Conservation (phyloP, 2,888 invertebrate species). For the Torymus texanus region DNA sequence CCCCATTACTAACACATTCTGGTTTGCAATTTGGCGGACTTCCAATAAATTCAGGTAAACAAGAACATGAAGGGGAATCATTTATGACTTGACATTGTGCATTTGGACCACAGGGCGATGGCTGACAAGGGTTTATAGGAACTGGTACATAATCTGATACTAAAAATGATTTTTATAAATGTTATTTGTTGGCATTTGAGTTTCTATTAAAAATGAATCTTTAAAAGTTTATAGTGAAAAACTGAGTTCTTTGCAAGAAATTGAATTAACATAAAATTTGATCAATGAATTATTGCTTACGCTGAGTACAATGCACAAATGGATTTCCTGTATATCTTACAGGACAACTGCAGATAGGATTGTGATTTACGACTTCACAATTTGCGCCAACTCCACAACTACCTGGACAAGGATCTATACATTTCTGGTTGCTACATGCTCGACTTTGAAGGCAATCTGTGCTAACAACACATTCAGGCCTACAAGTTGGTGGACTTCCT, state of each 20-base stretch:
- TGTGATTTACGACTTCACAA: constrained; percentile 88
- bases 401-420: constrained; percentile 88
- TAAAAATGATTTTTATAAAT: no score
- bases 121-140: constrained; percentile 80
- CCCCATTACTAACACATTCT: constrained; percentile 80
- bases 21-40: constrained; percentile 83
- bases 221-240: no score
- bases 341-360: constrained; percentile 88
- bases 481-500: constrained; percentile 87
- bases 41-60: constrained; percentile 81
- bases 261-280: constrained; percentile 8
- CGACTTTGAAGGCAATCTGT: constrained; percentile 87
- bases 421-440: constrained; percentile 89
- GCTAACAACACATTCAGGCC: constrained; percentile 89
- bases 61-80: constrained; percentile 81
- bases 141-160: no score
- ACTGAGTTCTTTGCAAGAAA: constrained; percentile 56
- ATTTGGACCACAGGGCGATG: constrained; percentile 84
- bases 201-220: no score
- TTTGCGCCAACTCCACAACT: constrained; percentile 86
- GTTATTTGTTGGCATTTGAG: no score
- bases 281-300: constrained; percentile 37
- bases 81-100: constrained; percentile 81
- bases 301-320: constrained; percentile 83
- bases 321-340: constrained; percentile 86